Base-by-base conservation (phyloP, 2,888 invertebrate genomes). In the Zygogramma bicolorata region DNA sequence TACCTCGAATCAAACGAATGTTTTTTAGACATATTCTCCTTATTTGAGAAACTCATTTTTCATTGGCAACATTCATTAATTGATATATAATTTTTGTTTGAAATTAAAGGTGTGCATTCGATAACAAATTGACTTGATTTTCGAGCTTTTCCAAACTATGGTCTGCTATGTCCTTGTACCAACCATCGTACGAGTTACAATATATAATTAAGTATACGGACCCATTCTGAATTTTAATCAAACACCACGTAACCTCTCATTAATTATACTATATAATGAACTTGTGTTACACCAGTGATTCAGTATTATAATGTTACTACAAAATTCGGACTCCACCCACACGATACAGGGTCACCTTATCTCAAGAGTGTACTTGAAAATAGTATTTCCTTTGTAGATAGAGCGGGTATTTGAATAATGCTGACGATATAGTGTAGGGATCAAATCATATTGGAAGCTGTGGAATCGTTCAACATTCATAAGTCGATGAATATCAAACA, bases 181-280 rank as follows among this genome's bases (percentile, higher is more conserved):
- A 67, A 59, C 65, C 68, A 68, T 68, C 59, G 71, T 59, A 68
- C 60, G 46, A 38, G 38, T 62, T 58, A 60, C 61, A 63, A 71
- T 68, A 70, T 63, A 70, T 70, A 67, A 67, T 70, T 65, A 65
- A 31, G 53, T 59, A 70, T 63, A 59, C 68, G 38, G 60, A 74
- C 68, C 22, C 61, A 65, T 71, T 46, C 57, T 18, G 70, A 68
- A 74, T 71, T 46, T 74, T 74, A 65, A 74, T 71, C 59, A 58
- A 58, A 31, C 68, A 68, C 57, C 61, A 65, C 58, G 65, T 49
- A 58, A 62, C 68, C 62, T 65, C 65, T 65, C 71, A 58, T 69
- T 63, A 69, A 66, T 31, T 61, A 42, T 34, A 63, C 29, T 27
- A 63, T 63, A 46, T 46, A 63, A 63, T 46, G 27, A 63, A 63